These are phyloP conservation scores for Acinonyx jubatus DNA, from an alignment of 2,113 vertebrate species.

Conservation along the genomic window DNA sequence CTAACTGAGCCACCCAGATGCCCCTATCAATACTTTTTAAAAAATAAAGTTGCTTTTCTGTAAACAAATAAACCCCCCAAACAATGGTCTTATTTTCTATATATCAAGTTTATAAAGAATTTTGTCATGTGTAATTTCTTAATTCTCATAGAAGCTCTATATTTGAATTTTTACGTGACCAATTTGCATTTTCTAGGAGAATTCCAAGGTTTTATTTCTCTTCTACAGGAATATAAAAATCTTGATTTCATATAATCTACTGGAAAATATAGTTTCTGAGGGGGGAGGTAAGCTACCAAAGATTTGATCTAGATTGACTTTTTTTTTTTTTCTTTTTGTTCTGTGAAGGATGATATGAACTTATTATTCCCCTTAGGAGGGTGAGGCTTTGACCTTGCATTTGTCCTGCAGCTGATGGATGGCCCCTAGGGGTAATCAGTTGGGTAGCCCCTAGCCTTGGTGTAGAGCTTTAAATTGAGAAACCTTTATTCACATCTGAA, in stretches of 20 bases:
- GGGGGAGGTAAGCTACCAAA: neutral
- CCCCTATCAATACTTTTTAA: neutral
- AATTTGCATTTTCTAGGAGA: neutral
- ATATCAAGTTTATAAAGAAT: neutral
- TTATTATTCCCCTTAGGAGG: neutral
- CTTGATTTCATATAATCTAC: neutral
- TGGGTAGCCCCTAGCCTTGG: neutral
- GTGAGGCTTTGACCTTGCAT: neutral
- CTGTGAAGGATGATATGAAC: neutral
- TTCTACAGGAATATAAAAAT: neutral
- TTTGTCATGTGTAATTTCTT: neutral
- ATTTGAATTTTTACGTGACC: neutral
- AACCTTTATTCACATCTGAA: neutral
- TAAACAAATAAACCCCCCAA: neutral
- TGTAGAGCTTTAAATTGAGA: neutral
- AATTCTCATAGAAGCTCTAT: neutral
- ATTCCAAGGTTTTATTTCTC: neutral
- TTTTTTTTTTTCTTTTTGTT: neutral
- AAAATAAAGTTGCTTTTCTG: neutral
- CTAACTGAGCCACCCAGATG: too few relatives aligned
- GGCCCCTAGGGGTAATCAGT: neutral
- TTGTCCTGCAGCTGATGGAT: neutral
- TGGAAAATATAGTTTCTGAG: neutral
- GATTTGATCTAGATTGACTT: neutral
- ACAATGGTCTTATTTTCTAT: neutral